Conservation (phyloP, 1,140 invertebrate species). For the Meteorus sp. region DNA sequence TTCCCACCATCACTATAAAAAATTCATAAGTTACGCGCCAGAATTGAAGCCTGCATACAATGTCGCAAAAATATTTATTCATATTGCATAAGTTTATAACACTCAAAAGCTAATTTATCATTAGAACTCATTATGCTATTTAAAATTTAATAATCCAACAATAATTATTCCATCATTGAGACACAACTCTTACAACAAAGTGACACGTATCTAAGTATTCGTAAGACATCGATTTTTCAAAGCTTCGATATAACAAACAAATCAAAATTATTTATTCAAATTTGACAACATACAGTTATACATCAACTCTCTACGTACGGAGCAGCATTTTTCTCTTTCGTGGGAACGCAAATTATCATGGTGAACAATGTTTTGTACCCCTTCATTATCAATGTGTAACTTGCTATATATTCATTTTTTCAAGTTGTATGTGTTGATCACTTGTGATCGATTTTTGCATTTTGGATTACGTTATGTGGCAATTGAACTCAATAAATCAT, state of each 20-base stretch:
- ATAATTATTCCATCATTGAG: neutral
- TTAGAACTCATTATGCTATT: neutral
- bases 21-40: neutral
- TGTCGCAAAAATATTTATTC: neutral
- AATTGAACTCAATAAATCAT: no score
- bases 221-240: slow-evolving; percentile 1
- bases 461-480: neutral
- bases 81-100: no score
- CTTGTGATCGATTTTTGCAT: neutral
- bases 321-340: slow-evolving; percentile 39
- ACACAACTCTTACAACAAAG: neutral
- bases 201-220: neutral
- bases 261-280: slow-evolving; percentile 44
- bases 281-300: slow-evolving; percentile 42
- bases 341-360: neutral
- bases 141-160: neutral
- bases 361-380: no score
- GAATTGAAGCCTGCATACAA: slow-evolving; percentile 6
- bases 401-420: neutral
- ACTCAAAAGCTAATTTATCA: neutral
- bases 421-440: neutral
- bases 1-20: neutral
- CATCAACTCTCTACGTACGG: slow-evolving; percentile 32
- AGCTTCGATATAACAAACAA: slow-evolving; percentile 11
- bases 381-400: no score